Percentiles rank a stretch among this genome's conserved stretches.
Conservation (phyloP, 2,113 vertebrate genomes). For the Gallinago media region DNA sequence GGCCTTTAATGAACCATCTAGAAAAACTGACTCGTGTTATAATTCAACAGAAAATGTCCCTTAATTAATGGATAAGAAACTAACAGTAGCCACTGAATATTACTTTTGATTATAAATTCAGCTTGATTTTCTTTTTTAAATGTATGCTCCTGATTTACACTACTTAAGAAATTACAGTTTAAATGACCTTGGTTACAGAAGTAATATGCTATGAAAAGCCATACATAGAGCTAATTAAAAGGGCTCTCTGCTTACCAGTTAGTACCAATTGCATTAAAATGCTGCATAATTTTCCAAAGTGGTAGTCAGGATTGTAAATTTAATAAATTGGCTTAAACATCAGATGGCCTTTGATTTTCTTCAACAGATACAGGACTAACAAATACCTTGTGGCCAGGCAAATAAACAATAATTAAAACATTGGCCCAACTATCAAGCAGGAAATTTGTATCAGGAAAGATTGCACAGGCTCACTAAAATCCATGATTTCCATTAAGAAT, state of each 20-base stretch:
- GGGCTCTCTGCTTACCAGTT: neutral
- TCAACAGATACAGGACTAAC: neutral
- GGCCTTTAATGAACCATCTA: slow-evolving; percentile 91
- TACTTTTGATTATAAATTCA: slow-evolving; percentile 37
- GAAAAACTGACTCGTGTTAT: slow-evolving; percentile 75
- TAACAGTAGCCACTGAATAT: neutral
- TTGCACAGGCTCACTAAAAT: neutral
- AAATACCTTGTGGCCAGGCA: neutral
- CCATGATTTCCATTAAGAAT: neutral
- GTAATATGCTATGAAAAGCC: slow-evolving; percentile 31
- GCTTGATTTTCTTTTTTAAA: slow-evolving; percentile 37
- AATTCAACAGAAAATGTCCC: slow-evolving; percentile 68
- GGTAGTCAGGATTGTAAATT: neutral
- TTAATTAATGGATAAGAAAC: slow-evolving; percentile 76
- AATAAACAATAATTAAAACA: neutral
- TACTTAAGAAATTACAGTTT: slow-evolving; percentile 5
- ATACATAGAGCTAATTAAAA: slow-evolving; percentile 38
- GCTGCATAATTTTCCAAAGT: slow-evolving; percentile 10
- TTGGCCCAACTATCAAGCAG: neutral
- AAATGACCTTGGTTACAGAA: slow-evolving; percentile 56
- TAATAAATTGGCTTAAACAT: neutral
- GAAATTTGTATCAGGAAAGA: neutral
- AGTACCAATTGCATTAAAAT: neutral
- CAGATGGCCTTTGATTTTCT: neutral
- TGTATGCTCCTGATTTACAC: neutral